Evolutionary conservation across 2,888 invertebrate species (phyloP).

Genomic region (Myopa testacea): DNA sequence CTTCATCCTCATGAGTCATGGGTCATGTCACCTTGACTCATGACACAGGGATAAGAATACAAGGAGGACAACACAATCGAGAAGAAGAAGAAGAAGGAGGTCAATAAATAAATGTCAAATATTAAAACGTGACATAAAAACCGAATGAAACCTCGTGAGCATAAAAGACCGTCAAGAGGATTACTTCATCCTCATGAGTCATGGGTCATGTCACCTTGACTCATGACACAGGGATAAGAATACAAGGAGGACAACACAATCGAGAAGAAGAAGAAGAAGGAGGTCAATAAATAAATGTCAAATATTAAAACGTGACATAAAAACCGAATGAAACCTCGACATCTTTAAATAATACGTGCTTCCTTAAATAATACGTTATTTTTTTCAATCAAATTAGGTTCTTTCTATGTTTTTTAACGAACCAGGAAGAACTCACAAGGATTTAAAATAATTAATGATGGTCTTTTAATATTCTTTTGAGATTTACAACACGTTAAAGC

Average conservation of each 20-base stretch:
- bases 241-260: no score
- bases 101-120: neutral
- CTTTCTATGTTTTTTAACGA: no score
- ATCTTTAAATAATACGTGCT: no score
- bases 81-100: no score
- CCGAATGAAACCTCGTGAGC: neutral
- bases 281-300: conserved; percentile 1
- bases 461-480: no score
- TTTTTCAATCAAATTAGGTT: neutral
- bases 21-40: neutral
- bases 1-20: neutral
- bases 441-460: no score
- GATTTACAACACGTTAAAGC: no score
- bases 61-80: no score
- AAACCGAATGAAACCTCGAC: neutral
- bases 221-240: no score
- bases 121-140: neutral
- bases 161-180: neutral
- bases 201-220: neutral
- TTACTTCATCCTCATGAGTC: neutral
- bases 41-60: no score
- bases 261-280: no score
- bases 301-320: neutral
- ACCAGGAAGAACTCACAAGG: no score
- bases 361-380: neutral